Base-by-base conservation (phyloP, 2,113 vertebrate genomes). In the Leucopsar rothschildi region DNA sequence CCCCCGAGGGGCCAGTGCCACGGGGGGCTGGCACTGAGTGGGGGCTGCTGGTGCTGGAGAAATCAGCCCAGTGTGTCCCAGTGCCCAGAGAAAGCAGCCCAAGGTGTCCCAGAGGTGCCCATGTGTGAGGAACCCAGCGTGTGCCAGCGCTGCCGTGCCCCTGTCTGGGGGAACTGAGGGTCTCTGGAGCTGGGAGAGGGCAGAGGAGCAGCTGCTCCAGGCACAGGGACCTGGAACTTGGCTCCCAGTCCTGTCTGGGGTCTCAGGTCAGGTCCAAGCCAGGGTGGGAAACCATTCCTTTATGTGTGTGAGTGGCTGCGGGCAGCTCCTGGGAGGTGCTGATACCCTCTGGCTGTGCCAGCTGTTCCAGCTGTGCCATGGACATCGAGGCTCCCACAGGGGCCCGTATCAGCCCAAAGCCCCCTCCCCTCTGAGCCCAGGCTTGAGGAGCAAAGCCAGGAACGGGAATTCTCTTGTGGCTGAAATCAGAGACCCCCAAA, bases 401-500 rank as follows among this genome's bases (percentile, higher is more conserved):
- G 12, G 4, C 22, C 10, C 4, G 7, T 8, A 22, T 14, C 37
- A 15, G 52, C 68, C 37, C 69, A 15, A 33, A 47, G n/a, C 47
- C 44, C 19, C 20, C 29, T 25, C n/a, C n/a, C 28, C 10, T 8
- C 61, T 2, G 35, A 18, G 53, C 25, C n/a, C 47, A 2, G 37
- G 14, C 35, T 5, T 11, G 39, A 23, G 37, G 20, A 24, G 59
- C 73, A 52, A 27, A 56, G 42, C 22, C 25, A 3, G 7, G 23
- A 11, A 5, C 7, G 28, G 27, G 28, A 12, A 33, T 29, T 16
- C 4, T n/a, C 35, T 22, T 1, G 25, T 4, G 39, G 29, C 20
- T 37, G 45, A 9, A 13, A 29, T 4, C 27, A 1, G 64, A 29
- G 5, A 9, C 4, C 0, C 10, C 12, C 8, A 1, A 25, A 29